phyloP scores from a whole-genome alignment of 2,888 invertebrate genomes.

The Fragum fragum region DNA sequence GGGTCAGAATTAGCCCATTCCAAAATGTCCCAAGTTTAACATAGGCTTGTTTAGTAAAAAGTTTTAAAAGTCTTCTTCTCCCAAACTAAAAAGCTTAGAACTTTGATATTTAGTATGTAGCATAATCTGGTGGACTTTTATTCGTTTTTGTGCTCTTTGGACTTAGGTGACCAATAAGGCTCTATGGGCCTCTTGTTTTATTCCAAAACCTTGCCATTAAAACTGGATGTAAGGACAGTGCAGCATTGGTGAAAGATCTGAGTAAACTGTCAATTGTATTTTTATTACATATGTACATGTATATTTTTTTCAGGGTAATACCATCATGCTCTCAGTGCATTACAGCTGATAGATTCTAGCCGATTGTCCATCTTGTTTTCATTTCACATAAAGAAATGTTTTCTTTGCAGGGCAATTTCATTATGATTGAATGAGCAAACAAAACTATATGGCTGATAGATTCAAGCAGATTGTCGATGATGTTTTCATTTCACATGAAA shows the following conservation, averaged over 20 bases:
- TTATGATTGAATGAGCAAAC: slow-evolving; percentile 81
- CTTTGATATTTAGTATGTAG: too few species aligned
- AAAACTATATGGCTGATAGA: slow-evolving; percentile 78
- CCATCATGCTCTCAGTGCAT: slow-evolving; percentile 76
- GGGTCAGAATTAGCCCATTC: too few species aligned
- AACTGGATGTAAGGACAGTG: slow-evolving; percentile 81
- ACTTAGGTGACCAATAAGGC: too few species aligned
- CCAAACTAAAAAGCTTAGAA: too few species aligned
- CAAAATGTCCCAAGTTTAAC: too few species aligned
- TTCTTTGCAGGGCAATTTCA: slow-evolving; percentile 73
- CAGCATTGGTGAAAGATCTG: slow-evolving; percentile 76
- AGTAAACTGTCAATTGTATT: slow-evolving; percentile 69
- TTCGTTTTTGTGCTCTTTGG: too few species aligned
- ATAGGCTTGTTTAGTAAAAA: too few species aligned
- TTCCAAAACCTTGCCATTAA: slow-evolving; percentile 75
- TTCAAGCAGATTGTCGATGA: slow-evolving; percentile 69
- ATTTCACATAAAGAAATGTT: background rate
- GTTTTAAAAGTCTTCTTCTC: too few species aligned
- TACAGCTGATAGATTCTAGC: slow-evolving; percentile 75
- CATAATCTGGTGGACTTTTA: too few species aligned
- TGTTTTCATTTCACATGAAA: slow-evolving; percentile 61
- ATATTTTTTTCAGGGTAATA: slow-evolving; percentile 72
- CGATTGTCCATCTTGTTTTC: slow-evolving; percentile 51
- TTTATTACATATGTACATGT: slow-evolving; percentile 50
- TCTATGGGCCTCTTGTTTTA: too few species aligned